Percentiles rank a stretch among this genome's conserved stretches.
Evolutionary conservation across 2,113 vertebrate genomes (phyloP).

Genomic region (Oncorhynchus gorbuscha): DNA sequence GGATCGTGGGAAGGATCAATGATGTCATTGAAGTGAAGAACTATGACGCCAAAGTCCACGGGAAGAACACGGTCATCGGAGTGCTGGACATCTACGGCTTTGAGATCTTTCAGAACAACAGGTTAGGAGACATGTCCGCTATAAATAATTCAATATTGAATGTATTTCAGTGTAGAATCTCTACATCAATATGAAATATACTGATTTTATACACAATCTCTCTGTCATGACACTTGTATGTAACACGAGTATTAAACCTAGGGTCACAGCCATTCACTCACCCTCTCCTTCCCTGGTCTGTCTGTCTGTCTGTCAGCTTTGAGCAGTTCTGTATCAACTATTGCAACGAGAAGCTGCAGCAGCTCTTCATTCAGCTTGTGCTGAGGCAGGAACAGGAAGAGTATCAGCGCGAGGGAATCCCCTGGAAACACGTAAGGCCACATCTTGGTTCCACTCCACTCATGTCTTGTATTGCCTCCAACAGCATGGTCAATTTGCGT

Average conservation of each 20-base stretch:
- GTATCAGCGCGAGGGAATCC: conserved; percentile 94
- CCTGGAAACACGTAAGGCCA: conserved; percentile 91
- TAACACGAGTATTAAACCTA: not conserved
- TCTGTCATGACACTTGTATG: too few species aligned
- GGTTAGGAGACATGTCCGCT: conserved; percentile 64
- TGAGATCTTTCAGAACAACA: conserved; percentile 99
- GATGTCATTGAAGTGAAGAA: conserved; percentile 92
- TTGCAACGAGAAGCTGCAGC: conserved; percentile 97
- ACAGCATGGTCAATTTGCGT: not conserved
- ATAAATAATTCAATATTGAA: too few species aligned
- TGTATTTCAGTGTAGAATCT: too few species aligned
- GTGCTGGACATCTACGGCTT: conserved; percentile 98
- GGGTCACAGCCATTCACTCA: not conserved
- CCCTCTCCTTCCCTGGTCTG: not conserved
- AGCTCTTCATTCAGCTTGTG: conserved; percentile 97
- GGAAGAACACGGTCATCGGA: conserved; percentile 96
- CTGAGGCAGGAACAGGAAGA: conserved; percentile 97
- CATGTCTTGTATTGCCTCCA: not conserved
- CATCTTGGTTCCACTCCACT: not conserved
- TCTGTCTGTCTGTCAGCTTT: conserved; percentile 74
- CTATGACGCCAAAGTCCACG: conserved; percentile 85
- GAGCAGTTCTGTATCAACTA: conserved; percentile 99
- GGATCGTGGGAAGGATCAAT: conserved; percentile 96
- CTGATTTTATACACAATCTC: too few species aligned
- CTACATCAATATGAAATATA: too few species aligned